Evolutionary conservation across 2,113 vertebrate genomes (phyloP).

Genomic region (Forbesichthys papilliferus): DNA sequence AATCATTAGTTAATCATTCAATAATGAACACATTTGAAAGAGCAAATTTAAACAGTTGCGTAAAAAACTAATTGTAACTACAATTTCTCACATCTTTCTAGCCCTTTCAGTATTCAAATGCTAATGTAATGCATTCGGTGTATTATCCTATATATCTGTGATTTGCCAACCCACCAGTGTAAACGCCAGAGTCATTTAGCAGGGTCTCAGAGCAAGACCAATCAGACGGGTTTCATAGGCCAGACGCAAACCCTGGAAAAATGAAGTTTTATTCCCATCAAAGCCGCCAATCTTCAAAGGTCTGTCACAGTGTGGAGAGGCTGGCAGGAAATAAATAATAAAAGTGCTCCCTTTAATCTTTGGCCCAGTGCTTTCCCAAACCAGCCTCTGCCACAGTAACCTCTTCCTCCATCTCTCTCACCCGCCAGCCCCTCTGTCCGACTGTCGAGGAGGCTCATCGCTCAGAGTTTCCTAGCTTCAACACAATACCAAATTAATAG

Average conservation of each 20-base stretch:
- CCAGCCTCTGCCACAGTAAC: slow-evolving; percentile 7
- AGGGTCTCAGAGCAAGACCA: not conserved
- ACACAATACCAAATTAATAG: not conserved
- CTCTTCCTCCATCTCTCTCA: slow-evolving; percentile 9
- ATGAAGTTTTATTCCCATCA: slow-evolving; percentile 34
- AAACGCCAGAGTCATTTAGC: not conserved
- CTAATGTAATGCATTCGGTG: not conserved
- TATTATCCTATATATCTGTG: not conserved
- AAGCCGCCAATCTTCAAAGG: slow-evolving; percentile 40
- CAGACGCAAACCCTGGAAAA: not conserved
- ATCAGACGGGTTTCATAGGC: slow-evolving; percentile 7
- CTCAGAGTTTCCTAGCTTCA: not conserved
- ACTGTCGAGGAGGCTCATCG: not conserved
- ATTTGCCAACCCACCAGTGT: not conserved
- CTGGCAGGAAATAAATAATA: slow-evolving; percentile 26
- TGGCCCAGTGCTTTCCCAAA: slow-evolving; percentile 1
- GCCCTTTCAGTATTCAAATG: not conserved
- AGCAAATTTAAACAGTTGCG: not conserved
- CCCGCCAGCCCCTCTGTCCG: not conserved
- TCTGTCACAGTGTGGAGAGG: slow-evolving; percentile 17
- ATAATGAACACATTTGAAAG: not conserved
- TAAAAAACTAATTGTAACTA: not conserved
- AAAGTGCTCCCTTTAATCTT: slow-evolving; percentile 47
- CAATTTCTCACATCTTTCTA: too few species aligned
- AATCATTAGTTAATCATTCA: not conserved